Base-by-base conservation (phyloP, 2,888 invertebrate species). In the Polydrusus tereticollis region DNA sequence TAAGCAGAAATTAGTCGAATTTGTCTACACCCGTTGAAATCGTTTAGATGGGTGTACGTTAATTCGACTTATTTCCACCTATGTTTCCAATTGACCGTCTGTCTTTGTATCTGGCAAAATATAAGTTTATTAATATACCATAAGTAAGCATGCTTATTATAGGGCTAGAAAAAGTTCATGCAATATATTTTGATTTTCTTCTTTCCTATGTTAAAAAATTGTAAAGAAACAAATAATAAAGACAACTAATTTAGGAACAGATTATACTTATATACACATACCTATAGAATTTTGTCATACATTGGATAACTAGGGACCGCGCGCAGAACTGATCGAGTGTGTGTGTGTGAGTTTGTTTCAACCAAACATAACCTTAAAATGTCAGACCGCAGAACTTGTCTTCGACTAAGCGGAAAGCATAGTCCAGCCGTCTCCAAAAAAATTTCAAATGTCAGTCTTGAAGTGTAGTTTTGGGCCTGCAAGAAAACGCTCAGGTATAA, bases 391-490 rank as follows among this genome's bases (percentile, higher is more conserved):
- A 86, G 82, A 86, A 86, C 81, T 86, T 85, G 80, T 86, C 85
- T 80, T 86, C 85, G 75, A 86, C 85, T 84, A 86, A 84, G 83
- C 83, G 85, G 84, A 85, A 85, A 77, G 83, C 85, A 82, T 82
- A 84, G 79, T 85, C 85, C 84, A 85, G 81, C 79, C 84, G 84
- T 81, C 84, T 85, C 85, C 85, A 86, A 83, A 85, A 85, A 85
- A 85, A 85, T 76, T 85, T 85, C 84, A 84, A 85, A 83, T 86
- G 85, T 86, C 85, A 86, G 85, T 86, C 85, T 81, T 84, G 83
- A 79, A 83, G 84, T 76, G 84, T 81, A 75, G 85, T 85, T 83
- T 85, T 86, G 78, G 85, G 85, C 84, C 85, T 85, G 85, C 73
- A 85, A 85, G 79, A 79, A 82, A 82, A 84, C 82, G 82, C 82